A percentile compares a stretch with the other conserved stretches of the same genome.
phyloP scores from a whole-genome alignment of 2,113 vertebrate genomes.

The Gallinago media region DNA sequence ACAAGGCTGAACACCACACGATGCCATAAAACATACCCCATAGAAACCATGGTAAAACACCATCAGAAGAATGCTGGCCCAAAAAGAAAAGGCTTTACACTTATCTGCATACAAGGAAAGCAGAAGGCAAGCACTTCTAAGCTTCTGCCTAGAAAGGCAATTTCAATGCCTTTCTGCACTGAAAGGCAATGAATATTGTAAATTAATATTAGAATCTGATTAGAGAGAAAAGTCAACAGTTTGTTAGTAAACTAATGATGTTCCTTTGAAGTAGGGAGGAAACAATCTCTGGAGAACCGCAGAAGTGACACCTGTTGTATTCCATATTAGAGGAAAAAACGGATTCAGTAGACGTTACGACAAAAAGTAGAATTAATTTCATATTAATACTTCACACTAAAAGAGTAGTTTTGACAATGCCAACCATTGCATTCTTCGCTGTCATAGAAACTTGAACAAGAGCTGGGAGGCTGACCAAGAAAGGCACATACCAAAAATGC shows the following conservation, averaged over 20 bases:
- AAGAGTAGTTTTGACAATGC: background rate
- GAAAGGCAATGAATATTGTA: background rate
- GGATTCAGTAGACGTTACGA: background rate
- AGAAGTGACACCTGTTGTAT: background rate
- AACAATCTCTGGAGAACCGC: background rate
- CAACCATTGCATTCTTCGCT: background rate
- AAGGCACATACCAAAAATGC: fast-evolving
- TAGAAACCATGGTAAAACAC: background rate
- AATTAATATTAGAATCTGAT: background rate
- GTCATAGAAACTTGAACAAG: background rate
- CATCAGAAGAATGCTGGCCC: background rate
- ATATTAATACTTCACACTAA: background rate
- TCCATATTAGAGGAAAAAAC: too few relatives aligned
- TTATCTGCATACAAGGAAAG: background rate
- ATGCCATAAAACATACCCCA: background rate
- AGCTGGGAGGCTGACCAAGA: background rate
- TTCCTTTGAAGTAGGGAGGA: background rate
- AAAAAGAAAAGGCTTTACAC: background rate
- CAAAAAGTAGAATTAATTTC: too few relatives aligned
- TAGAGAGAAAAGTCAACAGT: background rate
- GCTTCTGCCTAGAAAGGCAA: background rate
- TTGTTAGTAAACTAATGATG: background rate
- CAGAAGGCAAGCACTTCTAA: background rate
- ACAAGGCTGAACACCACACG: background rate
- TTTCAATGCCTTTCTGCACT: too few relatives aligned